phyloP scores from a whole-genome alignment of 1,140 invertebrate species.

The Thaumatotibia leucotreta region DNA sequence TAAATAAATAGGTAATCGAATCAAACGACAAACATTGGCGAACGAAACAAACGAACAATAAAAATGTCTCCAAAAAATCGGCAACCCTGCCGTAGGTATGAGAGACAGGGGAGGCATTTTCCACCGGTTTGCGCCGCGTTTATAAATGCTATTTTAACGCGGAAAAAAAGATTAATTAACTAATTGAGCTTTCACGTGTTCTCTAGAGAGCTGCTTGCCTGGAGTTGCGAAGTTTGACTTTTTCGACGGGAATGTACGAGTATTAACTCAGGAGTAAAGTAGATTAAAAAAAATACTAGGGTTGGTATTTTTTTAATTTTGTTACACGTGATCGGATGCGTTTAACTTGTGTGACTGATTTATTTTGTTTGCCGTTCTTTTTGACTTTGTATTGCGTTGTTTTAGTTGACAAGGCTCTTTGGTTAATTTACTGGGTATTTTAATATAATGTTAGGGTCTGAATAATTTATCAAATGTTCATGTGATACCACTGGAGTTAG shows the following conservation, averaged over 20 bases:
- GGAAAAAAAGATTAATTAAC: constrained; percentile 76
- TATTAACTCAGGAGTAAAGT: no score
- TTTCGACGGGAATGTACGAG: neutral
- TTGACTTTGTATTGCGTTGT: no score
- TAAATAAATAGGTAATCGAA: no score
- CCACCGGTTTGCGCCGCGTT: constrained; percentile 65
- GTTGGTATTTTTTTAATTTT: neutral
- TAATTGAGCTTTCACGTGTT: constrained; percentile 64
- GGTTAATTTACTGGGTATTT: no score
- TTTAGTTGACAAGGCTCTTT: no score
- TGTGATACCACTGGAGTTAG: no score
- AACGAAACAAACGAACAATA: neutral
- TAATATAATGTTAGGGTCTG: no score
- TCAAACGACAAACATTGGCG: no score
- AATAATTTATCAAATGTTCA: no score
- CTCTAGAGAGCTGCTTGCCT: neutral
- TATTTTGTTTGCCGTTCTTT: no score
- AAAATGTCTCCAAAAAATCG: neutral
- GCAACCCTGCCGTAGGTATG: constrained; percentile 40
- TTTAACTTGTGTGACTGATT: no score
- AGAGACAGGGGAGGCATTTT: constrained; percentile 50
- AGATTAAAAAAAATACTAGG: neutral
- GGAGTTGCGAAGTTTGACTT: neutral
- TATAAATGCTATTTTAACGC: constrained; percentile 75
- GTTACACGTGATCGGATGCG: no score